Evolutionary conservation across 2,797 vertebrate species (phyloP).

Genomic region (Discoglossus pictus): DNA sequence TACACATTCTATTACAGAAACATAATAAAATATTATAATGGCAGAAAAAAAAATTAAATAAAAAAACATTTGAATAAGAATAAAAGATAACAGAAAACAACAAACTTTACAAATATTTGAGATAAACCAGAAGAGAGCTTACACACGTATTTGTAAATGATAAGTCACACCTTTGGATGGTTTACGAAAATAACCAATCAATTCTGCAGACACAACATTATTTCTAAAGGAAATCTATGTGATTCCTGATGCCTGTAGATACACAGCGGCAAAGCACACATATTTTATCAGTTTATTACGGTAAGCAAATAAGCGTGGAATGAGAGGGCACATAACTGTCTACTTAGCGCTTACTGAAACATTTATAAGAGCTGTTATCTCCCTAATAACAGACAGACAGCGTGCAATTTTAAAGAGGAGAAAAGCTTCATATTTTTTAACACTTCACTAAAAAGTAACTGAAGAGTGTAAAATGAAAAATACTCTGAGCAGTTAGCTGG

Average conservation of each 20-base stretch:
- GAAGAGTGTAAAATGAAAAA: constrained; percentile 83
- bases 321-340: constrained; percentile 81
- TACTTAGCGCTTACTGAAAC: constrained; percentile 85
- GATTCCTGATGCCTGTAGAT: constrained; percentile 78
- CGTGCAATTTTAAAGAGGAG: constrained; percentile 76
- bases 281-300: constrained; percentile 88
- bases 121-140: constrained; percentile 66
- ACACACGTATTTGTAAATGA: constrained; percentile 69
- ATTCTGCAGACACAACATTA: constrained; percentile 81
- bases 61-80: no score
- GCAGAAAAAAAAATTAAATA: no score
- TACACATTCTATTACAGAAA: no score
- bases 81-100: constrained; percentile 40
- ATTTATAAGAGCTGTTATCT: constrained; percentile 83
- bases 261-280: constrained; percentile 80
- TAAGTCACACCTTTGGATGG: constrained; percentile 72
- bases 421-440: constrained; percentile 85
- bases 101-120: constrained; percentile 56
- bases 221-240: constrained; percentile 84
- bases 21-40: no score
- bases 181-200: constrained; percentile 83
- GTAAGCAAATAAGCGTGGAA: constrained; percentile 83
- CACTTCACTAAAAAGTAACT: constrained; percentile 83
- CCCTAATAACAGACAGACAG: constrained; percentile 77
- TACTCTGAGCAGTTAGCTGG: constrained; percentile 82